Percentiles rank a stretch among this genome's conserved stretches.
These are phyloP conservation scores for Semnornis frantzii DNA, from an alignment of 2,113 vertebrate genomes.

Conservation along the genomic window DNA sequence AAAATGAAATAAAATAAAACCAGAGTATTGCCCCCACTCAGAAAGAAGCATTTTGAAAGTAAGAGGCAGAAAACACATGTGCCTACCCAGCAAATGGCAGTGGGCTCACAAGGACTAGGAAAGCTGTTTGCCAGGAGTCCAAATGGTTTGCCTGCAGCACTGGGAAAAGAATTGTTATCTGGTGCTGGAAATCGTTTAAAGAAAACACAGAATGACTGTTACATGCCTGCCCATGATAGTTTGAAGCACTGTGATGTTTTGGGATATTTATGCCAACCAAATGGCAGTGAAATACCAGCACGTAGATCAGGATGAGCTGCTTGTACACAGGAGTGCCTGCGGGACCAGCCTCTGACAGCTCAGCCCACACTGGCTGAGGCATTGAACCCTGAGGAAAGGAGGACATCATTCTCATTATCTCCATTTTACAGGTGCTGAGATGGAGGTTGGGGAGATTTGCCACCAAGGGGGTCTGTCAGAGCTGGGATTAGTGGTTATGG, in stretches of 20 bases:
- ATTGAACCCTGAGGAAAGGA: rapidly evolving
- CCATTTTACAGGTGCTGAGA: not conserved
- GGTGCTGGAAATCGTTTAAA: conserved; percentile 30
- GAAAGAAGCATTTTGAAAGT: not conserved
- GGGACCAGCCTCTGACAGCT: not conserved
- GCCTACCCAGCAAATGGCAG: not conserved
- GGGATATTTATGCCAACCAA: conserved; percentile 12
- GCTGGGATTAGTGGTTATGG: not conserved
- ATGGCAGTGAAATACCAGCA: not conserved
- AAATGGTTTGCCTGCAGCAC: conserved; percentile 45
- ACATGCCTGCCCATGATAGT: not conserved
- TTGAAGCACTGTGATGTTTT: not conserved
- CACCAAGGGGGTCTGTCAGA: not conserved
- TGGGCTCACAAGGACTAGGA: not conserved
- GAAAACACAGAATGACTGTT: conserved; percentile 55
- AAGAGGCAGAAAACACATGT: not conserved
- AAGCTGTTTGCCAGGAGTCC: conserved; percentile 43
- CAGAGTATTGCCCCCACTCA: not conserved
- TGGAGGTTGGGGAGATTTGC: not conserved
- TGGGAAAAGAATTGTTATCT: conserved; percentile 12
- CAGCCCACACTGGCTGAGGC: rapidly evolving
- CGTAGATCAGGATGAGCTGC: not conserved
- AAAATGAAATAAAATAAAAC: not conserved
- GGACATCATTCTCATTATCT: not conserved
- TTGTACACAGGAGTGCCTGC: not conserved